Percentiles rank a stretch among this genome's conserved stretches.
phyloP scores from a whole-genome alignment of 1,140 invertebrate species.

The Sarcophaga peregrina region DNA sequence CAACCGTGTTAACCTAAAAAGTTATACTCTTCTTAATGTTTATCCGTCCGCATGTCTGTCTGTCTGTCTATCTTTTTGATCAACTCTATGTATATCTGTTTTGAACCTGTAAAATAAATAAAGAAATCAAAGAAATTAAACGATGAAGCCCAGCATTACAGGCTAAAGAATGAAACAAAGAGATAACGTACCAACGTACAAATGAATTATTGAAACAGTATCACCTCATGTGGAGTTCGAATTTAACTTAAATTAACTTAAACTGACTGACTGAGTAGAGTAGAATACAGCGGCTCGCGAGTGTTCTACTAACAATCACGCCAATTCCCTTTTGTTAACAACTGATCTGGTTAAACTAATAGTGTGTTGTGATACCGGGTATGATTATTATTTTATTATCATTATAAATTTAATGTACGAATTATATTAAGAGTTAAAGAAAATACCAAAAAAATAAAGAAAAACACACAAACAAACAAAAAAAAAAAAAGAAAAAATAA shows the following conservation, averaged over 20 bases:
- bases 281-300: constrained; percentile 48
- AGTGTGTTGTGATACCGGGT: constrained; percentile 33
- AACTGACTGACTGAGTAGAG: constrained; percentile 26
- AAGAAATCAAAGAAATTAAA: constrained; percentile 28
- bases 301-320: constrained; percentile 49
- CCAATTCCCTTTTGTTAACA: constrained; percentile 39
- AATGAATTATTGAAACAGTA: constrained; percentile 20
- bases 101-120: constrained; percentile 19
- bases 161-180: not conserved
- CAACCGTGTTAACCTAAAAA: not conserved
- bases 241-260: constrained; percentile 42
- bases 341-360: constrained; percentile 43
- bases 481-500: not conserved
- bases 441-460: no score
- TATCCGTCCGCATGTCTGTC: constrained; percentile 20
- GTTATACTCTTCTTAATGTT: not conserved
- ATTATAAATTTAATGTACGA: constrained; percentile 28
- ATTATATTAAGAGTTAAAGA: not conserved
- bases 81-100: not conserved
- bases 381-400: constrained; percentile 45
- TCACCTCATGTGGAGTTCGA: constrained; percentile 16
- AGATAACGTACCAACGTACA: not conserved
- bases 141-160: constrained; percentile 23
- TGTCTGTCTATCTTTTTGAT: no score
- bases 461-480: no score